Evolutionary conservation across 2,797 vertebrate genomes (phyloP).

Genomic region (Phyllotis vaccarum): DNA sequence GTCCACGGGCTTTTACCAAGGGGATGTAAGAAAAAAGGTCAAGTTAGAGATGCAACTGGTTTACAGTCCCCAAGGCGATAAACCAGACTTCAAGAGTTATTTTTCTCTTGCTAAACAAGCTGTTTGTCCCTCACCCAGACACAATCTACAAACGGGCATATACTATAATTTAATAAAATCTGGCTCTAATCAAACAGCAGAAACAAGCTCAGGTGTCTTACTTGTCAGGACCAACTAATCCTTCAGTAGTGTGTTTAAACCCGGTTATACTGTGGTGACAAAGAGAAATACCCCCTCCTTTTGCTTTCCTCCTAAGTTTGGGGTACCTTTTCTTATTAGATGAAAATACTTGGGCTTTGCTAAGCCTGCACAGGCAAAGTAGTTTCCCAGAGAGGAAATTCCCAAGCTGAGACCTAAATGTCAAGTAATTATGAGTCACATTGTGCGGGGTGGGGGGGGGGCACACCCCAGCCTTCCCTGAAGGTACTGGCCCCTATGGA

Average conservation of each 20-base stretch:
- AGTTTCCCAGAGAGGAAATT: not conserved
- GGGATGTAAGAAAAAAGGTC: not conserved
- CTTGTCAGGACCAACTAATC: not conserved
- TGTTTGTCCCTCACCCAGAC: not conserved
- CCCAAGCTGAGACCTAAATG: not conserved
- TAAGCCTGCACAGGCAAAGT: not conserved
- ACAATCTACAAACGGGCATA: not conserved
- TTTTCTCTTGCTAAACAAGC: not conserved
- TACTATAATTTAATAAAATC: not conserved
- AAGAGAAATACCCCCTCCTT: not conserved
- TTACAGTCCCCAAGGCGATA: not conserved
- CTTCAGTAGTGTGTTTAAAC: not conserved
- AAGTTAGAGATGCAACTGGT: not conserved
- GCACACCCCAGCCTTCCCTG: not conserved
- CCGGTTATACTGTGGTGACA: not conserved
- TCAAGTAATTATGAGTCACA: not conserved
- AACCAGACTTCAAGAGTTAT: not conserved
- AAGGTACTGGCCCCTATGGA: not conserved
- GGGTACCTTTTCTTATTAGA: not conserved
- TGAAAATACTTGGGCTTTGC: not conserved
- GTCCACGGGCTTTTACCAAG: not conserved
- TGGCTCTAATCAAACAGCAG: not conserved
- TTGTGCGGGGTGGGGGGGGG: rapidly evolving
- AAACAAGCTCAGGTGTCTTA: not conserved
- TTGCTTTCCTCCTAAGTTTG: not conserved